phyloP scores from a whole-genome alignment of 2,113 vertebrate species.

The Ramphastos sulfuratus region DNA sequence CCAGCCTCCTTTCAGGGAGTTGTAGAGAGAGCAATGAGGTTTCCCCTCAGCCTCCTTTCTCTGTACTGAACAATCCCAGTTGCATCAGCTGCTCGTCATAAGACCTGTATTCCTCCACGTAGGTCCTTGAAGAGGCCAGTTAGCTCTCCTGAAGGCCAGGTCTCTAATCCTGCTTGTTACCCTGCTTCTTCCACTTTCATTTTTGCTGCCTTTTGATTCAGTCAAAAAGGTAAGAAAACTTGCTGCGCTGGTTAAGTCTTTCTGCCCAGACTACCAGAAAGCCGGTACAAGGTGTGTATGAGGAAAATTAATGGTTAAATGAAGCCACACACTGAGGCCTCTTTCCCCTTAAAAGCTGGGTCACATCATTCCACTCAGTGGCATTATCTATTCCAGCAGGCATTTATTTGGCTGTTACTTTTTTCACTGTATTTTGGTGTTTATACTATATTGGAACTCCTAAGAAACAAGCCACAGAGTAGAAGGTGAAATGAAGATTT shows the following conservation, averaged over 20 bases:
- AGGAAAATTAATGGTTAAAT: background rate
- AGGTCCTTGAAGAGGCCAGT: no score
- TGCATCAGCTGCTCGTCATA: no score
- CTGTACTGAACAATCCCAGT: no score
- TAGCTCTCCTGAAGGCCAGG: no score
- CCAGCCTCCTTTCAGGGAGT: no score
- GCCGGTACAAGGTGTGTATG: background rate
- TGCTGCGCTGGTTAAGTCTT: no score
- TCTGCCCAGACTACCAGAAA: background rate
- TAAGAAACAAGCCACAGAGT: slow-evolving; percentile 43
- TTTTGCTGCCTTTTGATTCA: background rate
- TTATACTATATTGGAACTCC: background rate
- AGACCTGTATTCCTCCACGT: no score
- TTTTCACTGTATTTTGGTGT: background rate
- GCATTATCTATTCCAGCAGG: background rate
- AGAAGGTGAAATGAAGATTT: slow-evolving; percentile 54
- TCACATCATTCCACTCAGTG: background rate
- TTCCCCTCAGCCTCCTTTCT: no score
- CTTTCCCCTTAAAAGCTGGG: background rate
- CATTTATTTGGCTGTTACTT: background rate
- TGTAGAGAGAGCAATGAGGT: no score
- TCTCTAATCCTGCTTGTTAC: no score
- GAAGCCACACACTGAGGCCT: background rate
- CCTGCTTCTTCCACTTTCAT: no score
- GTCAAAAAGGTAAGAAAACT: background rate